Evolutionary conservation across 2,113 vertebrate species (phyloP).

Genomic region (Chionodraco myersi): DNA sequence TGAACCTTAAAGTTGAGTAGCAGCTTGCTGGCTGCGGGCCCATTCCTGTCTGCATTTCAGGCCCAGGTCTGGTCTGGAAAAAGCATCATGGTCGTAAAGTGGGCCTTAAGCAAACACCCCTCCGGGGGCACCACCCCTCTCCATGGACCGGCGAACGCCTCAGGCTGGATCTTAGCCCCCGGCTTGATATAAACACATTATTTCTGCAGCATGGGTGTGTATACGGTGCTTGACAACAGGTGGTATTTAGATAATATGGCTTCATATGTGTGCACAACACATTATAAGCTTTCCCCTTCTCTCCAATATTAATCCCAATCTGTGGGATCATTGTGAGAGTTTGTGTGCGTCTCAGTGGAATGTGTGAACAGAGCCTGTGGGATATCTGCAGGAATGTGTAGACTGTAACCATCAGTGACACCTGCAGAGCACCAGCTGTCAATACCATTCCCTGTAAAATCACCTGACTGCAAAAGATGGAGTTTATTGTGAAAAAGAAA

Average conservation of each 20-base stretch:
- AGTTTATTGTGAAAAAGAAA: neutral
- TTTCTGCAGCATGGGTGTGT: slow-evolving; percentile 21
- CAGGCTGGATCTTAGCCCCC: slow-evolving; percentile 43
- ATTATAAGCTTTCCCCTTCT: slow-evolving; percentile 13
- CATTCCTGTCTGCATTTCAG: slow-evolving; percentile 63
- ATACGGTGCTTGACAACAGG: slow-evolving; percentile 46
- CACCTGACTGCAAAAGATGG: neutral
- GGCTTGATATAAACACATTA: slow-evolving; percentile 55
- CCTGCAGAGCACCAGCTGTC: slow-evolving; percentile 56
- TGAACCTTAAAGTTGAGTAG: slow-evolving; percentile 48
- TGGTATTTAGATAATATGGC: slow-evolving; percentile 58
- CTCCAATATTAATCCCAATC: slow-evolving; percentile 42
- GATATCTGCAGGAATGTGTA: slow-evolving; percentile 39
- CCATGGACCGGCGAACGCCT: slow-evolving; percentile 39
- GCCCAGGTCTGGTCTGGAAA: slow-evolving; percentile 76
- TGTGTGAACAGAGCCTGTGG: slow-evolving; percentile 32
- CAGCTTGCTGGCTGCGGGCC: slow-evolving; percentile 61
- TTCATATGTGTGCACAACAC: slow-evolving; percentile 35
- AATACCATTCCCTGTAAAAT: neutral
- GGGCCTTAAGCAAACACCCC: slow-evolving; percentile 77
- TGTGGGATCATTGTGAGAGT: slow-evolving; percentile 29
- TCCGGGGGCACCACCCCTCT: slow-evolving; percentile 63
- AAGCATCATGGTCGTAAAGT: slow-evolving; percentile 81
- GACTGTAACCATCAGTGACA: slow-evolving; percentile 42
- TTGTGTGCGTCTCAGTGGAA: slow-evolving; percentile 47